Evolutionary conservation across 2,797 vertebrate species (phyloP).

Genomic region (Bucorvus abyssinicus): DNA sequence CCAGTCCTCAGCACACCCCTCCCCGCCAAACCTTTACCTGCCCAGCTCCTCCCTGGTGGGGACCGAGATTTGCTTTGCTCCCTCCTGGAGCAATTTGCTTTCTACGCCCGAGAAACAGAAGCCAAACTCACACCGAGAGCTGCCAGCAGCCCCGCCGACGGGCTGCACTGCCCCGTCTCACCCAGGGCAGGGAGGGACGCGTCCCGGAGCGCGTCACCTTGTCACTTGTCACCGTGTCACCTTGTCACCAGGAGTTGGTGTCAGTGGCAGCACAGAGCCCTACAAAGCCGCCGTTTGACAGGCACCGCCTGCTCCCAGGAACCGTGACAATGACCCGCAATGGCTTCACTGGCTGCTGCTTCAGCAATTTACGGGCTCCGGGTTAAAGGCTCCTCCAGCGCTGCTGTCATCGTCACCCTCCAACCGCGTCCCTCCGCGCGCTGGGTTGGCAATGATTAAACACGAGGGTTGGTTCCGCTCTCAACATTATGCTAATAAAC

Average conservation of each 20-base stretch:
- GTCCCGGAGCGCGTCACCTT: not conserved
- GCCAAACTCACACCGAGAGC: fast-evolving
- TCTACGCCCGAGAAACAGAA: not conserved
- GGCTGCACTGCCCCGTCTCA: fast-evolving
- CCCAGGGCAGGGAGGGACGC: fast-evolving
- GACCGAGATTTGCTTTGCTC: not conserved
- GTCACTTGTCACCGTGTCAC: not conserved
- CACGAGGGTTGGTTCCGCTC: not conserved
- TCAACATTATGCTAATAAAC: not conserved
- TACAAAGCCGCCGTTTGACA: not conserved
- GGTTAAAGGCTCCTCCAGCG: not conserved
- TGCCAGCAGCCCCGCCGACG: fast-evolving
- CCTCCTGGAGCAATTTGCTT: not conserved
- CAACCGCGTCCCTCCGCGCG: not conserved
- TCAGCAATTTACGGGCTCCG: not conserved
- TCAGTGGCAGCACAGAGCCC: not conserved
- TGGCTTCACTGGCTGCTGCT: not conserved
- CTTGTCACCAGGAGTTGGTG: not conserved
- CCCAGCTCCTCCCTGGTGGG: not conserved
- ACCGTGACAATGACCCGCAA: not conserved
- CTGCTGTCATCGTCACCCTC: not conserved
- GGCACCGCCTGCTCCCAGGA: not conserved
- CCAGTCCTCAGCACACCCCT: not conserved
- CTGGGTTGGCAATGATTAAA: not conserved
- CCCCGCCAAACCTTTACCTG: not conserved